These are phyloP conservation scores for Huso huso DNA, from an alignment of 2,797 vertebrate genomes.

Conservation along the genomic window DNA sequence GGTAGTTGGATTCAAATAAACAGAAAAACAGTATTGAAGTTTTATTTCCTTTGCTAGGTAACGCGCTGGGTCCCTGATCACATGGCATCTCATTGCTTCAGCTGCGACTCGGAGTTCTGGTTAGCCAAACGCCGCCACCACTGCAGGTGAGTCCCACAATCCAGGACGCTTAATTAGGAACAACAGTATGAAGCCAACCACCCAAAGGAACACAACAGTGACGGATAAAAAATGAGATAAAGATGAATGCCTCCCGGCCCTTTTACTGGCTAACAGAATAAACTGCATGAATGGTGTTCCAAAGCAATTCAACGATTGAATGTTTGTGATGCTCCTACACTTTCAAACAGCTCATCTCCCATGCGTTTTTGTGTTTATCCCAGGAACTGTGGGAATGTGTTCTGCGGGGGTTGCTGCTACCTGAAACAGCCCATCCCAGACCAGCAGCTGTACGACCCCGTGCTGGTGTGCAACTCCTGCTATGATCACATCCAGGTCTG, in stretches of 20 bases:
- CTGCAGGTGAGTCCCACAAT: constrained; percentile 74
- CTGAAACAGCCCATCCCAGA: constrained; percentile 95
- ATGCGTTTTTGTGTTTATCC: constrained; percentile 21
- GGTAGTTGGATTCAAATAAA: too few species aligned
- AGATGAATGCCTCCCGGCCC: too few species aligned
- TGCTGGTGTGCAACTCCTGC: constrained; percentile 92
- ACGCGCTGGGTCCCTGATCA: constrained; percentile 97
- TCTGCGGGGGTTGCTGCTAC: constrained; percentile 95
- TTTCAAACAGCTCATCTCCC: too few species aligned
- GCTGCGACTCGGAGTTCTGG: constrained; percentile 98
- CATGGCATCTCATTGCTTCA: constrained; percentile 97
- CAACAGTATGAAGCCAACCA: too few species aligned
- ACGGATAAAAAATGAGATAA: too few species aligned
- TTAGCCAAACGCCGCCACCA: constrained; percentile 96
- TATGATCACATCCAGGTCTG: constrained; percentile 85
- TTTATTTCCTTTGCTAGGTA: constrained; percentile 55
- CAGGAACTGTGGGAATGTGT: constrained; percentile 97
- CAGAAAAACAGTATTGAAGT: too few species aligned
- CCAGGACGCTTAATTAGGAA: too few species aligned
- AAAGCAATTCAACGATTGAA: too few species aligned
- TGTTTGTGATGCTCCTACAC: background rate
- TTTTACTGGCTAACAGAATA: too few species aligned
- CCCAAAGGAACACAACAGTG: too few species aligned
- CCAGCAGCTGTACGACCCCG: constrained; percentile 92
- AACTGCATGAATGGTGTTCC: too few species aligned